Evolutionary conservation across 2,888 invertebrate species (phyloP), one percentile per base, ranked within the genome.

Genomic region (Lypha dubia): DNA sequence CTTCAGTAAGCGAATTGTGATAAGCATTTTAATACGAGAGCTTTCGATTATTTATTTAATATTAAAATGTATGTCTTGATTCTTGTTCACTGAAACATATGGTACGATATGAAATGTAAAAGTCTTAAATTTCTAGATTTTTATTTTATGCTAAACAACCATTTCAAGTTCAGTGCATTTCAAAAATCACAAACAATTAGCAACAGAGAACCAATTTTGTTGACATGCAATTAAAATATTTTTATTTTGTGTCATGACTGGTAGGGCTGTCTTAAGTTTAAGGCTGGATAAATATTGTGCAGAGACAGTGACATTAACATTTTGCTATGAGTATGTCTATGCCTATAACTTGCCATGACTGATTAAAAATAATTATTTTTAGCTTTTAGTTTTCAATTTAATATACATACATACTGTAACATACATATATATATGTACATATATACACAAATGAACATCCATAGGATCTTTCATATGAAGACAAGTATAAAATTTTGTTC

Each of bases 151-250:
- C n/a, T 44, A 65, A 51, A 44, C 8, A 35, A 35, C 20, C 67
- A 85, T 83, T 87, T 87, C 87, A 88, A 88, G 87, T 87, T 88
- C 88, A 88, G 87, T 88, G 86, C 83, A 88, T 87, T 88, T 87
- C 84, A 88, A 89, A 73, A 88, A 90, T 91, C 92, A 91, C 89
- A 90, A 89, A 88, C 91, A 91, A 92, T 91, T 91, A 92, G 90
- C 91, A 89, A 89, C 91, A 89, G 88, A 90, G 90, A 90, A 90
- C 91, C 90, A 91, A 91, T 91, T 91, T 91, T 88, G 88, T 89
- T 90, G 90, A 90, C 90, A 90, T 88, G 88, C 89, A 89, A 91
- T 90, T 90, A 91, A 90, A 91, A 91, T 90, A 88, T 62, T 71
- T 84, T 84, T 65, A 28, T 68, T 68, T 62, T 58, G 22, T 62